These are phyloP conservation scores for Phataginus tetradactyla DNA, from an alignment of 2,797 vertebrate species.

Conservation along the genomic window DNA sequence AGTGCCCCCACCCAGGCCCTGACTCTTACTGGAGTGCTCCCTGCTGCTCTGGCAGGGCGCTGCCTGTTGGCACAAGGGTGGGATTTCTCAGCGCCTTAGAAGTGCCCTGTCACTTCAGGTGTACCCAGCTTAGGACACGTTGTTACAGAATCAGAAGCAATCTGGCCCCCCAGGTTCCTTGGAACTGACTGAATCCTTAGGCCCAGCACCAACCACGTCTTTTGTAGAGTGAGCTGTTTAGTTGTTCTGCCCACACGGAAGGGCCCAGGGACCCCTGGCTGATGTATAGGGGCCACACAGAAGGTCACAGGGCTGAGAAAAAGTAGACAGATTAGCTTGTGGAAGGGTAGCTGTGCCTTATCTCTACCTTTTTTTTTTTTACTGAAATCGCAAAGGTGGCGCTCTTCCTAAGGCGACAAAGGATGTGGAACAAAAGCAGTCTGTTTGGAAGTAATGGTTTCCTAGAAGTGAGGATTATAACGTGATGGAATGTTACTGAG, in stretches of 20 bases:
- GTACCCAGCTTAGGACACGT: background rate
- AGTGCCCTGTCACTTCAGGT: background rate
- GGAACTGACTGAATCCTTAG: background rate
- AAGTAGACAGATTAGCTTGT: background rate
- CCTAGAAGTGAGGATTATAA: background rate
- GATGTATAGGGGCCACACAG: background rate
- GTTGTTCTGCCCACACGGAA: background rate
- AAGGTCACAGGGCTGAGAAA: background rate
- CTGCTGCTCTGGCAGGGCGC: background rate
- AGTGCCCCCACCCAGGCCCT: background rate
- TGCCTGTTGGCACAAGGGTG: background rate
- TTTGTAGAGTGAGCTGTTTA: background rate
- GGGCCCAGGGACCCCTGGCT: background rate
- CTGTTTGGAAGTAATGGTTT: conserved; percentile 39
- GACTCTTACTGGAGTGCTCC: background rate
- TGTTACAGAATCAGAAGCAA: background rate
- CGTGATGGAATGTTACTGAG: background rate
- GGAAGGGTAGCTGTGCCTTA: background rate
- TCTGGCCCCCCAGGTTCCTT: background rate
- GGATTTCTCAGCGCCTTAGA: background rate
- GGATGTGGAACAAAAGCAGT: background rate
- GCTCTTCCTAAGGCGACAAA: background rate
- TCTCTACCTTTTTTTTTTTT: background rate
- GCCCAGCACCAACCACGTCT: background rate
- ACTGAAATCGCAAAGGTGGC: background rate